Base-by-base conservation (phyloP, 2,797 vertebrate species). In the Rhinophrynus dorsalis region DNA sequence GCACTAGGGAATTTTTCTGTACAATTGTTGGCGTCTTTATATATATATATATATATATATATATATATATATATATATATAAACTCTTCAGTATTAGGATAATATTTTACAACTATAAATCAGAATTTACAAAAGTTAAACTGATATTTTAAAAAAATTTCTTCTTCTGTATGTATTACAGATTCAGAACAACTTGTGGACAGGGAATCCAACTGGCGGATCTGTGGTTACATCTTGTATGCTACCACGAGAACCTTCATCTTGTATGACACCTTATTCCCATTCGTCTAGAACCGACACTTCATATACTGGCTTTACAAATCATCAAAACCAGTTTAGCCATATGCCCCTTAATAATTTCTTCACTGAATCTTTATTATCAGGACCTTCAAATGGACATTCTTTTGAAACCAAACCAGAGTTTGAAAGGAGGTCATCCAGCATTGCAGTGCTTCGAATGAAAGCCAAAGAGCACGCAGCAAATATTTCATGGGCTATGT, bases 401-500 rank as follows among this genome's bases (percentile, higher is more conserved):
- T 89, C 92, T 30, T 99, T 98, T 77, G 96, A 99, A 87, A 88
- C 93, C 78, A 99, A 98, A 82, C 97, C 97, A 0, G 97, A 99
- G 82, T 95, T 97, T 33, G 97, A 99, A 88, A 87, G 97, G 70
- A 92, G 97, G 58, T 97, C 96, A 26, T 99, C 97, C 79, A 98
- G 96, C 83, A 99, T 99, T 30, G 97, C 97, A 1, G 97, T 98
- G 77, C 91, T 99, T 84, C 94, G 97, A 81, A 98, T 99, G 97
- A 99, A 99, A 85, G 97, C 96, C 79, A 99, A 99, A 83, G 97
- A 99, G 85, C 97, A 98, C 75, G 80, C 97, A 23, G 97, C 97
- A 76, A 98, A 98, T 87, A 99, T 99, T 88, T 97, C 97, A 73
- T 99, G 97, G 97, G 94, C 96, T 80, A 95, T 97, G 93, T 97